Evolutionary conservation across 1,140 invertebrate genomes (phyloP).

Genomic region (Octopus bimaculoides): DNA sequence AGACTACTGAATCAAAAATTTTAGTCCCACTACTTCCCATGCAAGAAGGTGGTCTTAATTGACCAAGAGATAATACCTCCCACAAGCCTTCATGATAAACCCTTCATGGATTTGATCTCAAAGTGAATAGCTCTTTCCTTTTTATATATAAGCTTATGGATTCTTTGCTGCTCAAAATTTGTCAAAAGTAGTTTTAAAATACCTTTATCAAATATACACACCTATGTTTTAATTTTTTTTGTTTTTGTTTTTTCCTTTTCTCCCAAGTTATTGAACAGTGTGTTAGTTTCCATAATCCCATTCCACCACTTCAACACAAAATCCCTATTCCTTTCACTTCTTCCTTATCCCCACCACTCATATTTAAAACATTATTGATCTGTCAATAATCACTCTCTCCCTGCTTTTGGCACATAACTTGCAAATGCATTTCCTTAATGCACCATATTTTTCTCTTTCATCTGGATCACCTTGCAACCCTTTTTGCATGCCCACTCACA

Average conservation of each 20-base stretch:
- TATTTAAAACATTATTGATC: no score
- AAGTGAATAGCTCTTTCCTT: no score
- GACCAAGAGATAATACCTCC: no score
- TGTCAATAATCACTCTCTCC: background rate
- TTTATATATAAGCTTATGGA: no score
- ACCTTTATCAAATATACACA: background rate
- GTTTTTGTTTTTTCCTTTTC: background rate
- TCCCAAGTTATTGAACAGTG: background rate
- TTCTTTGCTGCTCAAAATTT: background rate
- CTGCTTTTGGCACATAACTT: background rate
- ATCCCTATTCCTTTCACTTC: background rate
- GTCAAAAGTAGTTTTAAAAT: background rate
- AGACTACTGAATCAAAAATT: no score
- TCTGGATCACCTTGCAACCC: conserved; percentile 22
- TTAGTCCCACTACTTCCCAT: no score
- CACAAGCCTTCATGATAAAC: no score
- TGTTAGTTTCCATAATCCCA: background rate
- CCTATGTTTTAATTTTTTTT: background rate
- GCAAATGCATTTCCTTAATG: conserved; percentile 8
- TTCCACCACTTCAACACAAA: background rate
- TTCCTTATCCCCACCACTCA: background rate
- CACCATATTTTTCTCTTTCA: conserved; percentile 21
- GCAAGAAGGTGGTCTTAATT: no score
- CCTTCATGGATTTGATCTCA: no score
- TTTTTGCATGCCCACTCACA: conserved; percentile 18